Conservation (phyloP, 64 coral and sea anemone species). For the Stylophora pistillata region DNA sequence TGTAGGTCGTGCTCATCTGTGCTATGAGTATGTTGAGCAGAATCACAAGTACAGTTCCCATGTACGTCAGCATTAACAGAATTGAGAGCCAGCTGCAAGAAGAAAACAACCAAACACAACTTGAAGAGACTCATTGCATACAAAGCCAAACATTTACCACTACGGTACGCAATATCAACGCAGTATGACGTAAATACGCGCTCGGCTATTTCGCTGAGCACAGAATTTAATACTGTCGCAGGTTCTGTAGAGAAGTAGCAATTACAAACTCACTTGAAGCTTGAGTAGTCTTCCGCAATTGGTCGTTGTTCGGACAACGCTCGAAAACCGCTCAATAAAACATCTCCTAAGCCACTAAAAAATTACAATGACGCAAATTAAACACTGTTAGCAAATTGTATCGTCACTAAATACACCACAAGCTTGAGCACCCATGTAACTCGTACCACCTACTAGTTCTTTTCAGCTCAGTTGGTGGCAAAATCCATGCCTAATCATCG, state of each 20-base stretch:
- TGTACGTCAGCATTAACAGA: constrained; percentile 74
- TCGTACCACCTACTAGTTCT: no score
- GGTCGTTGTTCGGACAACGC: constrained; percentile 68
- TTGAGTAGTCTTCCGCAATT: constrained; percentile 66
- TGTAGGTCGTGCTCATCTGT: no score
- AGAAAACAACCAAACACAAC: not conserved
- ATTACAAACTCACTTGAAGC: constrained; percentile 62
- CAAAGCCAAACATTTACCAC: not conserved
- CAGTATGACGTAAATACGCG: no score
- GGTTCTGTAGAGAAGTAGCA: no score
- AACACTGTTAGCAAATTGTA: no score
- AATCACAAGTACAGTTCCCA: constrained; percentile 79
- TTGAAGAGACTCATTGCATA: not conserved
- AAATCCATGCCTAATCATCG: no score
- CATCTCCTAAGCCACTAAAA: constrained; percentile 78
- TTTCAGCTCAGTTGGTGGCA: no score
- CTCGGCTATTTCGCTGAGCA: not conserved
- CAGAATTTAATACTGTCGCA: not conserved
- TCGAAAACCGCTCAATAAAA: constrained; percentile 72
- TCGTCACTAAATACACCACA: no score
- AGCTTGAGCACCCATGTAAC: no score
- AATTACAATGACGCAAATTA: not conserved
- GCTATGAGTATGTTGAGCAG: constrained; percentile 83
- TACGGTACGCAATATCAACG: no score
- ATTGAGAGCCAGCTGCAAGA: constrained; percentile 71